Base-by-base conservation (phyloP, 2,797 vertebrate genomes). In the Valencia hispanica region DNA sequence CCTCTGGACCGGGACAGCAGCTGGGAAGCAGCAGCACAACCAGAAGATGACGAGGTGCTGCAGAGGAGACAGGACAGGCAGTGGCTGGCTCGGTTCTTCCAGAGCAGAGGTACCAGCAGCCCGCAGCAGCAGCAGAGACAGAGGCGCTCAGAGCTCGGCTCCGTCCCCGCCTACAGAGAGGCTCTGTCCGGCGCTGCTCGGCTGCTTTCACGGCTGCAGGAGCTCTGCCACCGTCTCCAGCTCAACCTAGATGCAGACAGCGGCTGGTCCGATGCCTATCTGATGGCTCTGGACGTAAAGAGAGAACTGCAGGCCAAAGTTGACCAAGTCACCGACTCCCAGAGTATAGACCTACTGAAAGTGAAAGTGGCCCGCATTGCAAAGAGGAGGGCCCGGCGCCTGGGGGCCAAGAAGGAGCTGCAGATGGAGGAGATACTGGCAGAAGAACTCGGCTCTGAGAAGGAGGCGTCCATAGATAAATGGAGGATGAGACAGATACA, bases 401-500 rank as follows among this genome's bases (percentile, higher is more conserved):
- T 80, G 61, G 91, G 94, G 68, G 74, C 80, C 39, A 93, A 87
- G 77, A 93, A 88, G 39, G 51, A 82, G 12, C 92, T 92, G 0
- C 88, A 70, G 2, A 15, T 85, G 30, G 94, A 95, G 11, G 94
- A 96, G 39, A 77, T 87, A 25, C 91, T 88, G n/a, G 88, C 84
- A 41, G 90, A 90, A 70, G 93, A 91, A 0, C 91, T 88, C 7
- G 85, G 92, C 0, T 89, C 91, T 0, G 95, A 96, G 73, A 94
- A 93, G 6, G 96, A 97, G 77, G 96, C 96, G 0, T 94, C 85
- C 36, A 96, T 97, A 41, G 96, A 98, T 73, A 94, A 90, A 51
- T 98, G 97, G 97, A 94, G 96, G 72, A 94, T 95, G 85, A 96
- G 96, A 79, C 87, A 95, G 55, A 93, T 98, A 63, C 96, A 95